Evolutionary conservation across 1,140 invertebrate genomes (phyloP).

Genomic region (Planococcus citri): DNA sequence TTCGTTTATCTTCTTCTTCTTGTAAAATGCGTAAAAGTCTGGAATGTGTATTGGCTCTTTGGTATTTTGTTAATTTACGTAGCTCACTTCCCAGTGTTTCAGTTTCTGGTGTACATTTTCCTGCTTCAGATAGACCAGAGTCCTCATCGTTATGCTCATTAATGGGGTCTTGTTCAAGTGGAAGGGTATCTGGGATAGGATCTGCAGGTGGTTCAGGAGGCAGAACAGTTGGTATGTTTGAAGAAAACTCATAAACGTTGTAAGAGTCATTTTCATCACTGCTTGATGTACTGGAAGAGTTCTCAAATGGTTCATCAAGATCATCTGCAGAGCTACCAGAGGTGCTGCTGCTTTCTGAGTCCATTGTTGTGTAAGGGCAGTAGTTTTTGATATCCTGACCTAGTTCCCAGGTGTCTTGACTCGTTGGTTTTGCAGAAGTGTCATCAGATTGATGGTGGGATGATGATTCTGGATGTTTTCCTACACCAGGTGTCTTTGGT

Average conservation of each 20-base stretch:
- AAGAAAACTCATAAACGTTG: conserved; percentile 28
- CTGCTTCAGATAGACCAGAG: conserved; percentile 56
- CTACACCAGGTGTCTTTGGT: too few species aligned
- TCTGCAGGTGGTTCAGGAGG: too few species aligned
- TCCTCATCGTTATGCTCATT: conserved; percentile 40
- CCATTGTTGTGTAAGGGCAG: not conserved
- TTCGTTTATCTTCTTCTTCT: conserved; percentile 38
- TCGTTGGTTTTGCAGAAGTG: not conserved
- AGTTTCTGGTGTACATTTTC: conserved; percentile 49
- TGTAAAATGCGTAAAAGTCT: conserved; percentile 51
- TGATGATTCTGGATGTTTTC: too few species aligned
- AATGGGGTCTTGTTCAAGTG: too few species aligned
- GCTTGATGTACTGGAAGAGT: not conserved
- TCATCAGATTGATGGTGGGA: too few species aligned
- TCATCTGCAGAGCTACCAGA: not conserved
- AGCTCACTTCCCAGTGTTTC: conserved; percentile 41
- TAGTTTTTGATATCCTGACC: not conserved
- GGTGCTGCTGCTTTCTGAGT: not conserved
- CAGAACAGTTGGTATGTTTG: too few species aligned
- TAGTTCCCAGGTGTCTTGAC: not conserved
- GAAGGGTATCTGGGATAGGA: too few species aligned
- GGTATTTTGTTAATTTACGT: conserved; percentile 45
- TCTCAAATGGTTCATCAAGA: not conserved
- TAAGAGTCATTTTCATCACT: conserved; percentile 10
- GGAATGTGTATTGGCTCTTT: conserved; percentile 57